A percentile compares a stretch with the other conserved stretches of the same genome.
phyloP scores from a whole-genome alignment of 2,113 vertebrate genomes.

The Nothoprocta pentlandii region DNA sequence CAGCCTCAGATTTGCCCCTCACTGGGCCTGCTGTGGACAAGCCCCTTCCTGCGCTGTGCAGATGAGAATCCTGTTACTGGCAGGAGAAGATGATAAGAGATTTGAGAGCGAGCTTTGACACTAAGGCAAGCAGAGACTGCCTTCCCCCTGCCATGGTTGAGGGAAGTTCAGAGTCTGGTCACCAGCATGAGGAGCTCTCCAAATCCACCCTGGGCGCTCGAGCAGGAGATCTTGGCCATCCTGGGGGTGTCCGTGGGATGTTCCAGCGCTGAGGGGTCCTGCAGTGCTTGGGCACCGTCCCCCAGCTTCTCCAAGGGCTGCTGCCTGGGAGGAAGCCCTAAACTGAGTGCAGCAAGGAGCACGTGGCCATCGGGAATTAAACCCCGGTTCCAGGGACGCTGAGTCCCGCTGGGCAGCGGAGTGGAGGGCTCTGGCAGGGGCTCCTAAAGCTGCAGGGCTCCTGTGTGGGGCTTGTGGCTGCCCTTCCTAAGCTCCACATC shows the following conservation, averaged over 20 bases:
- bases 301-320: background rate
- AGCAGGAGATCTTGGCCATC: too few species aligned
- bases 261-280: too few species aligned
- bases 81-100: accelerated
- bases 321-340: too few species aligned
- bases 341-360: background rate
- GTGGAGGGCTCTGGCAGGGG: background rate
- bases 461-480: accelerated
- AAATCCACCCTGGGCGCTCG: too few species aligned
- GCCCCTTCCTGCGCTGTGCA: background rate
- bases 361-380: accelerated
- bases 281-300: too few species aligned
- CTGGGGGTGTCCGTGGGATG: too few species aligned
- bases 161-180: too few species aligned
- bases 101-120: background rate
- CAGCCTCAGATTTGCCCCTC: accelerated
- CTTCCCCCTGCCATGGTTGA: background rate
- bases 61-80: background rate
- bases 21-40: background rate
- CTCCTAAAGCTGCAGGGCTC: accelerated
- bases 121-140: accelerated
- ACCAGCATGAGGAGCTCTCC: background rate
- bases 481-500: background rate
- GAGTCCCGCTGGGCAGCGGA: background rate
- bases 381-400: accelerated